phyloP scores from a whole-genome alignment of 2,113 vertebrate species.

The Speoplatyrhinus poulsoni region DNA sequence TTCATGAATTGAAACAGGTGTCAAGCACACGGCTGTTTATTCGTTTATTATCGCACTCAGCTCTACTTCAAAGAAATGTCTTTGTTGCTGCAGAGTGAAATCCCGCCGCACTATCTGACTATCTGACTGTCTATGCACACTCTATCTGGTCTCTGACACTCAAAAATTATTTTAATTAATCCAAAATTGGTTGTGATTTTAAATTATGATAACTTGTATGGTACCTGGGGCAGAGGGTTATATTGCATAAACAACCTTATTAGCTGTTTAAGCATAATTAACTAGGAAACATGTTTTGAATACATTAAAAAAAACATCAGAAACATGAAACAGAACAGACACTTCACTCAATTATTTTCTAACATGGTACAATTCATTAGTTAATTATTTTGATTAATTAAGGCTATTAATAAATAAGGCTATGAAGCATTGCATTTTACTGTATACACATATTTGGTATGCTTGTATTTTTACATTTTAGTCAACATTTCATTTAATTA shows the following conservation, averaged over 20 bases:
- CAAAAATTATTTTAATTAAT: conserved; percentile 42
- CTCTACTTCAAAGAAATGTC: conserved; percentile 34
- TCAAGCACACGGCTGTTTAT: conserved; percentile 32
- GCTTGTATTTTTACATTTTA: too few relatives aligned
- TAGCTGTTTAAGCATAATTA: too few relatives aligned
- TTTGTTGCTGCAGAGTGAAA: conserved; percentile 38
- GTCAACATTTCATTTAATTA: too few relatives aligned
- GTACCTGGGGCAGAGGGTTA: conserved; percentile 3
- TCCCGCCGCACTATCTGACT: conserved; percentile 32
- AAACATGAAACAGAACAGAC: too few relatives aligned
- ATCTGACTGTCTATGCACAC: conserved; percentile 46
- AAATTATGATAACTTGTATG: conserved; percentile 25
- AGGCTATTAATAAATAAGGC: too few relatives aligned
- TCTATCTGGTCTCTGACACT: conserved; percentile 8
- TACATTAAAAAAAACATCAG: too few relatives aligned
- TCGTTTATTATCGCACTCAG: conserved; percentile 46
- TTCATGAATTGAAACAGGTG: conserved; percentile 21
- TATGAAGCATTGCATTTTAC: too few relatives aligned
- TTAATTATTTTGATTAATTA: too few relatives aligned
- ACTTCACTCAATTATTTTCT: too few relatives aligned
- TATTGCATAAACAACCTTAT: not conserved
- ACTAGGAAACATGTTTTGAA: too few relatives aligned
- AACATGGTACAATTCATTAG: too few relatives aligned
- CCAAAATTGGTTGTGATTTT: conserved; percentile 35
- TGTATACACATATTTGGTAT: too few relatives aligned